These are phyloP conservation scores for Nannoperca australis DNA, from an alignment of 2,797 vertebrate genomes.

Conservation along the genomic window DNA sequence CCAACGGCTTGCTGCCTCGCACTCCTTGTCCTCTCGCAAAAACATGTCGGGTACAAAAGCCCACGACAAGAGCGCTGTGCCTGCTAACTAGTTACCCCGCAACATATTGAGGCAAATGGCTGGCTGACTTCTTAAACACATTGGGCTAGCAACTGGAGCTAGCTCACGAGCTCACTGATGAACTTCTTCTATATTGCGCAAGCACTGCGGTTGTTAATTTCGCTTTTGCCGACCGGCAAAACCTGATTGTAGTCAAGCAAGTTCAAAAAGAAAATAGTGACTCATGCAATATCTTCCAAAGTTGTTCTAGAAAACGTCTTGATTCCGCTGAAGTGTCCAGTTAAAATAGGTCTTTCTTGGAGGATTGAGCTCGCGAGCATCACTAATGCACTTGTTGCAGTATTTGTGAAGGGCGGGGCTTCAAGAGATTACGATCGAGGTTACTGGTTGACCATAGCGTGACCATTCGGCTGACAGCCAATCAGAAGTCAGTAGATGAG, in stretches of 20 bases:
- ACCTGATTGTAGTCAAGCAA: slow-evolving; percentile 10
- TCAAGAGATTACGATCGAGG: slow-evolving; percentile 18
- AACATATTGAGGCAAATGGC: slow-evolving; percentile 68
- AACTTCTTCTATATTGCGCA: slow-evolving; percentile 65
- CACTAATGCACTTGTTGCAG: slow-evolving; percentile 87
- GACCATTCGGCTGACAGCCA: slow-evolving; percentile 59
- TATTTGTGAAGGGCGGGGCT: slow-evolving; percentile 72
- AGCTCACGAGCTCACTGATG: slow-evolving; percentile 55
- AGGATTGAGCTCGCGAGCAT: slow-evolving; percentile 69
- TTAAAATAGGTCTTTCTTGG: slow-evolving; percentile 62
- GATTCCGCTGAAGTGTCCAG: slow-evolving; percentile 23
- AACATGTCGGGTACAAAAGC: slow-evolving; percentile 66
- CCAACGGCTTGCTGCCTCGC: slow-evolving; percentile 46
- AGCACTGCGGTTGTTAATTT: slow-evolving; percentile 35
- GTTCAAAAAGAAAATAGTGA: neutral
- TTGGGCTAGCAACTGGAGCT: slow-evolving; percentile 70
- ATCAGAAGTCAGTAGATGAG: slow-evolving; percentile 15
- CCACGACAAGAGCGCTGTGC: slow-evolving; percentile 20
- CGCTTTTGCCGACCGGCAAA: slow-evolving; percentile 40
- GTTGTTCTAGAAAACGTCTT: slow-evolving; percentile 1
- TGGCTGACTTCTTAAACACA: slow-evolving; percentile 49
- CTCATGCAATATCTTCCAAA: neutral
- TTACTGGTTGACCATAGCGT: slow-evolving; percentile 66
- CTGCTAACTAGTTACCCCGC: slow-evolving; percentile 41
- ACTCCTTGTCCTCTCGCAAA: slow-evolving; percentile 32